Evolutionary conservation across 2,797 vertebrate species (phyloP), one percentile per base, ranked within the genome.

Genomic region (Danio kyathit): DNA sequence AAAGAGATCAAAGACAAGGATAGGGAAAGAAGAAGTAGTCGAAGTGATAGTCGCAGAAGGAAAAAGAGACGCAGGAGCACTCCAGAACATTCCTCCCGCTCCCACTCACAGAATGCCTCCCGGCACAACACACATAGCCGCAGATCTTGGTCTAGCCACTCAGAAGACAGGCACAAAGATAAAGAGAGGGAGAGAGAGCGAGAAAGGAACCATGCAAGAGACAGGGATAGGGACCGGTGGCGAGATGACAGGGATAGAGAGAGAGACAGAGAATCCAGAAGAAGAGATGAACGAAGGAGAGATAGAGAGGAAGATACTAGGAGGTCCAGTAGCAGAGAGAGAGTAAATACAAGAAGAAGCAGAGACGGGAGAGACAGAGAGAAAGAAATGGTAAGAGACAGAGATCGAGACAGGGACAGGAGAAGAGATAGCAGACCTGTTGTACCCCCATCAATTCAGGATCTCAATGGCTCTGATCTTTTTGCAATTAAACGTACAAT

Each of bases 401-500:
- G 76, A 77, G 84, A 91, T 0, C 85, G 87, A 44, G 84, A 91
- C 0, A 83, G 87, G 41, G 87, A 91, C 16, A 84, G 92, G 72
- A 90, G 95, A 7, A 86, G 94, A 51, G 94, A 96, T 4, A 90
- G 94, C 0, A 93, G 96, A 0, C 94, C 96, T 0, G 97, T 97
- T 0, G 96, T 98, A 52, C 97, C 97, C 0, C 96, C 97, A 0
- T 98, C 97, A 2, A 97, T 98, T 86, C 97, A 98, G 84, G 97
- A 98, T 83, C 94, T 98, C 6, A 98, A 96, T 2, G 96, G 97
- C 29, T 94, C 96, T 0, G 96, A 97, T 14, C 94, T 98, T 0
- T 97, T 97, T 11, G 95, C 96, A 77, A 98, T 98, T 83, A 98
- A 98, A 77, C 91, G 97, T 49, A 98, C 97, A 64, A 98, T 98